A percentile compares a stretch with the other conserved stretches of the same genome.
Evolutionary conservation across 2,797 vertebrate species (phyloP).

Genomic region (Hoplostethus atlanticus): DNA sequence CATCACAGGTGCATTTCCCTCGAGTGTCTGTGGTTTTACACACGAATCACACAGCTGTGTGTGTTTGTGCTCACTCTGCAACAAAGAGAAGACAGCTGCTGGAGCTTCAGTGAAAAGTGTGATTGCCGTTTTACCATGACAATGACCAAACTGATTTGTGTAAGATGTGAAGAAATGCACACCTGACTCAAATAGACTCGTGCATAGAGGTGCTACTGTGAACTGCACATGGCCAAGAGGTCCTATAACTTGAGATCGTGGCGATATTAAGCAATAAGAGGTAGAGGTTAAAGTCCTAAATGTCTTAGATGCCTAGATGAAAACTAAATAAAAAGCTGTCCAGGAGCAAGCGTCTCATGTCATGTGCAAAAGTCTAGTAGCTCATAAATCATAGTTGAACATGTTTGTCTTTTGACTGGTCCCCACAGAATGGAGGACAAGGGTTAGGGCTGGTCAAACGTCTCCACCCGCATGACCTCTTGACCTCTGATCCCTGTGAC

Average conservation of each 20-base stretch:
- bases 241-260: neutral
- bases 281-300: slow-evolving; percentile 52
- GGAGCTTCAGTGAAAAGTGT: slow-evolving; percentile 29
- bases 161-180: slow-evolving; percentile 11
- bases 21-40: slow-evolving; percentile 79
- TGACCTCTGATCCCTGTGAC: slow-evolving; percentile 65
- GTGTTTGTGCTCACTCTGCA: slow-evolving; percentile 58
- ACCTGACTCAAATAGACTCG: neutral
- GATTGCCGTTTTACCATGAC: slow-evolving; percentile 3
- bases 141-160: slow-evolving; percentile 61
- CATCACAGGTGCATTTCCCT: slow-evolving; percentile 83
- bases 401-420: slow-evolving; percentile 75
- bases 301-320: neutral
- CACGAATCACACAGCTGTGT: slow-evolving; percentile 77
- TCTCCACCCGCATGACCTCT: slow-evolving; percentile 60
- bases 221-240: neutral
- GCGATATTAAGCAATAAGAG: slow-evolving; percentile 12
- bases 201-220: slow-evolving; percentile 1
- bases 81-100: slow-evolving; percentile 71
- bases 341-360: slow-evolving; percentile 44
- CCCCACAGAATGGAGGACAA: slow-evolving; percentile 58
- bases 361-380: slow-evolving; percentile 26
- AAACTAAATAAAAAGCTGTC: slow-evolving; percentile 24
- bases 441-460: slow-evolving; percentile 69
- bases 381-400: slow-evolving; percentile 78